Conservation (phyloP, 2,888 invertebrate genomes). For the Cosmopolites sordidus region DNA sequence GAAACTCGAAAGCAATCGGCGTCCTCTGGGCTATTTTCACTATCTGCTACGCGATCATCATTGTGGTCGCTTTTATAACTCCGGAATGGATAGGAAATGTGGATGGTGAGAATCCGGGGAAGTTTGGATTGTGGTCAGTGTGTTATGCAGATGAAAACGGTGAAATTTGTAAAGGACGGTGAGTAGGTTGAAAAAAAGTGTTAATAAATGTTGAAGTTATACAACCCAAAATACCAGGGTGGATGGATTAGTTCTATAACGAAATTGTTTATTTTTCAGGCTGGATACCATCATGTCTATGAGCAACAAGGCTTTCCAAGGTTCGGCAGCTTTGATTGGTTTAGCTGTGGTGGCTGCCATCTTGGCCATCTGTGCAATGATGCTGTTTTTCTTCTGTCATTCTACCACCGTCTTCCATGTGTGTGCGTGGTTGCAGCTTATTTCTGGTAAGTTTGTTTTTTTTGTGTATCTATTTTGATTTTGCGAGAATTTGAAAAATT, state of each 20-base stretch:
- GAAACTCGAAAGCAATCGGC: constrained; percentile 91
- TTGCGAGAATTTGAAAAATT: too few relatives aligned
- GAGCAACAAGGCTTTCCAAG: constrained; percentile 75
- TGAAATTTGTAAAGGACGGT: constrained; percentile 73
- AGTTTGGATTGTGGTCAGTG: constrained; percentile 88
- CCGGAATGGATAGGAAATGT: constrained; percentile 76
- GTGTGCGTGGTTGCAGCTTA: constrained; percentile 93
- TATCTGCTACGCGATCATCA: constrained; percentile 94
- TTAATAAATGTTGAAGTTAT: not conserved
- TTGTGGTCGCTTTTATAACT: constrained; percentile 90
- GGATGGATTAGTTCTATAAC: too few relatives aligned
- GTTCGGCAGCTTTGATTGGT: constrained; percentile 85
- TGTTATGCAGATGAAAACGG: constrained; percentile 74
- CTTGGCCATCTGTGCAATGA: constrained; percentile 81
- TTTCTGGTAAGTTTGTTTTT: constrained; percentile 70
- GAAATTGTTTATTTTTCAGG: constrained; percentile 45
- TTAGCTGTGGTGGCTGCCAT: constrained; percentile 80
- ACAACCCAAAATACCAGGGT: not conserved
- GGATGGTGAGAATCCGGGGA: constrained; percentile 81
- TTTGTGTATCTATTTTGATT: too few relatives aligned
- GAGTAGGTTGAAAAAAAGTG: constrained; percentile 2
- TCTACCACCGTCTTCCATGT: constrained; percentile 90
- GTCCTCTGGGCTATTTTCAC: constrained; percentile 98
- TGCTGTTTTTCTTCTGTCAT: constrained; percentile 90
- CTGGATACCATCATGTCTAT: constrained; percentile 76